Evolutionary conservation across 2,113 vertebrate species (phyloP).

Genomic region (Psilopsiagon aymara): DNA sequence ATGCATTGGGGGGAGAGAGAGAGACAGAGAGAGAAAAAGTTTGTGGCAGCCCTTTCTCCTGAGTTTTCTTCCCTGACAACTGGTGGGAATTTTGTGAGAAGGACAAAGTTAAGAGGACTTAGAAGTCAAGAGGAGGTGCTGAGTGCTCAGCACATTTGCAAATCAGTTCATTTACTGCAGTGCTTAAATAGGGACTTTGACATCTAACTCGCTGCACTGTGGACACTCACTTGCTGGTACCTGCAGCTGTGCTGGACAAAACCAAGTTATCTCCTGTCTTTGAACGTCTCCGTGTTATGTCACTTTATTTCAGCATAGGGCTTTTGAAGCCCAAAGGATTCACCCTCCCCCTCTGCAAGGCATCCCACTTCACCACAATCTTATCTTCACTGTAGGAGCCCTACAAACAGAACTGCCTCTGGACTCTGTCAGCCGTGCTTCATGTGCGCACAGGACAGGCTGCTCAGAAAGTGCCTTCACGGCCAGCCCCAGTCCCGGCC

Average conservation of each 20-base stretch:
- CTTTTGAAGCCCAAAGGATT: neutral
- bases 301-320: neutral
- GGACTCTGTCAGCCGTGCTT: slow-evolving; percentile 40
- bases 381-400: slow-evolving; percentile 45
- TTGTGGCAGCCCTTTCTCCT: neutral
- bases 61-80: neutral
- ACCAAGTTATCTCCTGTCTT: neutral
- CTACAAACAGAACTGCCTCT: slow-evolving; percentile 56
- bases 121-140: neutral
- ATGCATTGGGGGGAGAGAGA: neutral
- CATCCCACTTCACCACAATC: slow-evolving; percentile 35
- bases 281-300: rapidly evolving
- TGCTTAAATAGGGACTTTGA: neutral
- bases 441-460: neutral
- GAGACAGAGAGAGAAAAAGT: neutral
- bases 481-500: neutral
- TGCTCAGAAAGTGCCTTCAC: neutral
- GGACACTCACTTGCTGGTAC: neutral
- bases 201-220: neutral
- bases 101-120: slow-evolving; percentile 23
- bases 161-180: neutral
- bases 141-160: neutral
- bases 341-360: slow-evolving; percentile 44
- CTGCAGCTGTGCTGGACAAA: neutral
- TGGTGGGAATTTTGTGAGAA: slow-evolving; percentile 8